Percentiles rank a stretch among this genome's conserved stretches.
Conservation (phyloP, 2,797 vertebrate genomes). For the Bovichtus variegatus region DNA sequence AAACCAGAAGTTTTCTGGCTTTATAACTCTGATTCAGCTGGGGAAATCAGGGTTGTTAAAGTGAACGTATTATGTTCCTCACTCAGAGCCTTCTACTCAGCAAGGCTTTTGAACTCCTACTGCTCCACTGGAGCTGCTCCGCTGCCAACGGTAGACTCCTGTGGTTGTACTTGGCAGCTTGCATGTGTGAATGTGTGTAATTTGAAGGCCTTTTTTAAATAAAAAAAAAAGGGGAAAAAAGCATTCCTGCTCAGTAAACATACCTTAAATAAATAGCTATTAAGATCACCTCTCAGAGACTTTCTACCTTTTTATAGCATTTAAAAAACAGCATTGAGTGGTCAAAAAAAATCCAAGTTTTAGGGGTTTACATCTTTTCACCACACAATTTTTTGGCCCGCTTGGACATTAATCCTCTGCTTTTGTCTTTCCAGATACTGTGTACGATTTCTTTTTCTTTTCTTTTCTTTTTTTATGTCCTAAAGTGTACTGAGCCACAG, state of each 20-base stretch:
- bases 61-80: constrained; percentile 51
- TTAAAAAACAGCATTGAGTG: not conserved
- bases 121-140: constrained; percentile 55
- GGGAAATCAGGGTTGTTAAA: constrained; percentile 52
- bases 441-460: not conserved
- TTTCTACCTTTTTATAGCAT: not conserved
- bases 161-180: constrained; percentile 72
- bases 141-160: constrained; percentile 60
- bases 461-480: not conserved
- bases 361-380: not conserved
- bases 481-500: not conserved
- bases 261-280: constrained; percentile 32
- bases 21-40: constrained; percentile 41
- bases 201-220: constrained; percentile 39
- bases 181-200: constrained; percentile 60
- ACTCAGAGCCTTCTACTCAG: constrained; percentile 44
- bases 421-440: not conserved
- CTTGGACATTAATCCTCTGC: not conserved
- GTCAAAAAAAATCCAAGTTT: not conserved
- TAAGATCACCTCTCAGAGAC: not conserved
- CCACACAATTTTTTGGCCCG: not conserved
- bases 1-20: constrained; percentile 26
- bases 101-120: constrained; percentile 53
- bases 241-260: constrained; percentile 45
- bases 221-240: too few relatives aligned